Evolutionary conservation across 2,113 vertebrate species (phyloP), one percentile per base, ranked within the genome.

Genomic region (Nibea coibor): DNA sequence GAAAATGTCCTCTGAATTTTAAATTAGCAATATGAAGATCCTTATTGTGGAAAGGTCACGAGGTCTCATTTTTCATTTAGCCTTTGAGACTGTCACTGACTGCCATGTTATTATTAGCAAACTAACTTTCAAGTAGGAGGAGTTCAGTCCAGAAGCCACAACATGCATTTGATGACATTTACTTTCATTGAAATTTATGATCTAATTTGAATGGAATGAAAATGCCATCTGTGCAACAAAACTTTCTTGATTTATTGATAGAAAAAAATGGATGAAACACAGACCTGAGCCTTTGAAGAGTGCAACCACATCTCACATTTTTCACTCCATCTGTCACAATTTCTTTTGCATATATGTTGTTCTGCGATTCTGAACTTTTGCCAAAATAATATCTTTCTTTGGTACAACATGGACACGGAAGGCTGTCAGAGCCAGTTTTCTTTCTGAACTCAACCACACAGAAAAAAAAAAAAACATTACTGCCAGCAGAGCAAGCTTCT

Each of bases 1-100:
- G 63, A 73, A 92, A 92, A 93, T 91, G 91, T 85, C 90, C 73
- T 63, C 65, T 86, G 93, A 93, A 94, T 95, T 91, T 92, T 69
- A 94, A 94, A 91, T 70, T 43, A 39, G 57, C 48, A 22, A 70
- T 87, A 82, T 87, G 78, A 92, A 86, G 84, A 89, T 83, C 61
- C 62, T 82, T 78, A 76, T 75, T 85, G 75, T 67, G 57, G 57
- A 80, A 83, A 90, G 93, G 91, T 93, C 83, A 80, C 24, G 59
- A 78, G 87, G 93, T 85, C 64, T 73, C 31, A 43, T 66, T 87
- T 83, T 79, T 88, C 80, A 85, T 93, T 91, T 88, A 89, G 80
- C 89, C 88, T 89, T 68, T 85, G 80, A 82, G 79, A 68, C 76
- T 73, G 80, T 82, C 59, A 68, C 75, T 57, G 80, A 82, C 78